Evolutionary conservation across 2,113 vertebrate genomes (phyloP).

Genomic region (Pedionomus torquatus): DNA sequence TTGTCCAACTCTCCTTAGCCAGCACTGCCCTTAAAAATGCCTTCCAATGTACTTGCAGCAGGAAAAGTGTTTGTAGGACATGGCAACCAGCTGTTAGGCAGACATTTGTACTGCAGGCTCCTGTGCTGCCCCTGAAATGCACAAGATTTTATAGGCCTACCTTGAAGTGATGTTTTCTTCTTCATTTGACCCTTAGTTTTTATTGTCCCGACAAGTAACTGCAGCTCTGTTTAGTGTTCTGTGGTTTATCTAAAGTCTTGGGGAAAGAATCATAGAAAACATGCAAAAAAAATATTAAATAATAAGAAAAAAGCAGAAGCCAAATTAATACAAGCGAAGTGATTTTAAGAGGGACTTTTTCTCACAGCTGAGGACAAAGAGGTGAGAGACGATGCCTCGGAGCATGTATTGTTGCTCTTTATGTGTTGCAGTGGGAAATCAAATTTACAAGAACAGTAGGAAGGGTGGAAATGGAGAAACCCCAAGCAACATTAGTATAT

Average conservation of each 20-base stretch:
- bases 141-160: conserved; percentile 13
- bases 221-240: not conserved
- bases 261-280: not conserved
- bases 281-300: not conserved
- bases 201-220: not conserved
- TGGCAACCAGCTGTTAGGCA: conserved; percentile 29
- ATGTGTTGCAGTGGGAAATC: conserved; percentile 58
- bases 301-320: not conserved
- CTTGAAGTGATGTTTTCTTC: conserved; percentile 20
- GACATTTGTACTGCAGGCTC: not conserved
- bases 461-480: conserved; percentile 58
- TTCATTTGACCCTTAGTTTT: conserved; percentile 49
- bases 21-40: not conserved
- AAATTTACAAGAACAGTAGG: conserved; percentile 66
- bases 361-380: conserved; percentile 21
- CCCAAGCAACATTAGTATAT: conserved; percentile 56
- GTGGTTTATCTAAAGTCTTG: not conserved
- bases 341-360: conserved; percentile 13
- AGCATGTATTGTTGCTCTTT: conserved; percentile 63
- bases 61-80: conserved; percentile 16
- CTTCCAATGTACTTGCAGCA: not conserved
- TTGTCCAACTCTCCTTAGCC: not conserved
- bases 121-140: not conserved
- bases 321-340: not conserved
- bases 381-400: not conserved